These are phyloP conservation scores for Alethe diademata DNA, from an alignment of 2,113 vertebrate genomes.

Conservation along the genomic window DNA sequence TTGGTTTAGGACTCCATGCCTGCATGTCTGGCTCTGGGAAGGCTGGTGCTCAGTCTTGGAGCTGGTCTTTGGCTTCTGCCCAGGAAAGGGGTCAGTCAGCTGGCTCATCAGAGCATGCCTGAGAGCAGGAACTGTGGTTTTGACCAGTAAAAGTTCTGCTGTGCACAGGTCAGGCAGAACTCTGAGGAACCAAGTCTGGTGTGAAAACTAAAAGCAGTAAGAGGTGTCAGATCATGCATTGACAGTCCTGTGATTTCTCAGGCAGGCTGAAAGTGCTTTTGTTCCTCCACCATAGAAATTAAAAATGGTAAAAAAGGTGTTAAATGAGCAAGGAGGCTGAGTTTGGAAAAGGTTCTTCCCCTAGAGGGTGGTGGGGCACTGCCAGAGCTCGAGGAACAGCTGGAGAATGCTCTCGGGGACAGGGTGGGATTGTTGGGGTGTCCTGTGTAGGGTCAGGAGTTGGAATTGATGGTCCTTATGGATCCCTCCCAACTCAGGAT, in stretches of 20 bases:
- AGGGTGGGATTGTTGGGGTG: background rate
- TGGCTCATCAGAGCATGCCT: background rate
- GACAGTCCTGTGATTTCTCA: background rate
- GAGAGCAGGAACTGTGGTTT: background rate
- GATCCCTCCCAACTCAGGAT: background rate
- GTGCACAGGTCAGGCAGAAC: background rate
- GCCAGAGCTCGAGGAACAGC: background rate
- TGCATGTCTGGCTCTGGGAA: rapidly evolving
- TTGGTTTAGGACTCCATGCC: background rate
- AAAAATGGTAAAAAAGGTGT: background rate
- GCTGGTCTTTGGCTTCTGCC: background rate
- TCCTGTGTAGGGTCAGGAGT: background rate
- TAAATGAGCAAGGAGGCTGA: background rate
- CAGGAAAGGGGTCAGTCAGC: background rate
- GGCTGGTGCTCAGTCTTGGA: background rate
- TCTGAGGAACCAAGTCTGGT: background rate
- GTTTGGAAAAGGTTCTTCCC: background rate
- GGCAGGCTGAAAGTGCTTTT: background rate
- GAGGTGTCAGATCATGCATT: background rate
- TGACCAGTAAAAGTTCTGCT: background rate
- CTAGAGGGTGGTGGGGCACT: background rate
- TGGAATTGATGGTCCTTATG: background rate
- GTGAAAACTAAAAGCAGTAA: background rate
- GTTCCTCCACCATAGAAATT: background rate
- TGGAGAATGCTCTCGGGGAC: background rate